Percentiles rank a stretch among this genome's conserved stretches.
Conservation (phyloP, 2,797 vertebrate genomes). For the Smutsia gigantea region DNA sequence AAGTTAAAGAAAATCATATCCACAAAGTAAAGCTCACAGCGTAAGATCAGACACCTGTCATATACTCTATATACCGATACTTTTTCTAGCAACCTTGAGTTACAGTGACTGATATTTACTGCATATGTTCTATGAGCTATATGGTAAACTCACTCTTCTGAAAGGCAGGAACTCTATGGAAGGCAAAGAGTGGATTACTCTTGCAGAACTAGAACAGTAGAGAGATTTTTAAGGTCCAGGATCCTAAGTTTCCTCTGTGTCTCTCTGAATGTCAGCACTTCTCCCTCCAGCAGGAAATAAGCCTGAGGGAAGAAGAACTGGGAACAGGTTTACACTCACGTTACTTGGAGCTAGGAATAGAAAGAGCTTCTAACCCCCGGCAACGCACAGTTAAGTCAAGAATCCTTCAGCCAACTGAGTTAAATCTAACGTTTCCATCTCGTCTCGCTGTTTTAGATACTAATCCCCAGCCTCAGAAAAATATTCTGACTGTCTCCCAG, state of each 20-base stretch:
- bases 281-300: not conserved
- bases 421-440: not conserved
- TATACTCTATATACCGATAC: not conserved
- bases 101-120: not conserved
- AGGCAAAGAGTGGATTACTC: not conserved
- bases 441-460: not conserved
- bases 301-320: not conserved
- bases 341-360: not conserved
- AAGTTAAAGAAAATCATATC: not conserved
- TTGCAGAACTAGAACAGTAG: not conserved
- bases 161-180: not conserved
- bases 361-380: not conserved
- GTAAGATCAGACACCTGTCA: too few relatives aligned
- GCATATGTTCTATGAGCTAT: not conserved
- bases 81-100: not conserved
- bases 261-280: not conserved
- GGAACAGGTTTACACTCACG: not conserved
- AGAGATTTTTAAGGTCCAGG: not conserved
- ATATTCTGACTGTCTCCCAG: not conserved
- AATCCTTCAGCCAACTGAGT: not conserved
- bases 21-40: not conserved
- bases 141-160: not conserved
- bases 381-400: not conserved
- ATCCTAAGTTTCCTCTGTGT: not conserved
- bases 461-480: slow-evolving; percentile 42